Evolutionary conservation across 92 coral and sea anemone species (phyloP).

Genomic region (Porites divaricata): DNA sequence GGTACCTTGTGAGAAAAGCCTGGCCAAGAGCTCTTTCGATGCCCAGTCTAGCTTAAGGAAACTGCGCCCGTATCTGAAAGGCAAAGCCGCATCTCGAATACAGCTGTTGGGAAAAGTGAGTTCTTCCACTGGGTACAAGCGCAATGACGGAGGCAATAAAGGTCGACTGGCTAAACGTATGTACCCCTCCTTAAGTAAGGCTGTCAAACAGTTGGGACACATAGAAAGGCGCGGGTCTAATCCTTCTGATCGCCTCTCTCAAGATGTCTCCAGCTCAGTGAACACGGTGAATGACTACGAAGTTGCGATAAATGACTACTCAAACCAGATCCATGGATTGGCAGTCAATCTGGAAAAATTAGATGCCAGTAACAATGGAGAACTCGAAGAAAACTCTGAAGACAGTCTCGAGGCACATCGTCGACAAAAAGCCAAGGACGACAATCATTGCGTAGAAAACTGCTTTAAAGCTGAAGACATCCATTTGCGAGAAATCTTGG

Average conservation of each 20-base stretch:
- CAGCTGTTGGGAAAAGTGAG: constrained; percentile 35
- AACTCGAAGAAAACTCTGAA: neutral
- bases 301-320: constrained; percentile 11
- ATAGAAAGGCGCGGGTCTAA: constrained; percentile 20
- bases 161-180: constrained; percentile 6
- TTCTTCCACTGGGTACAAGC: constrained; percentile 4
- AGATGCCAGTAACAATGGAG: neutral
- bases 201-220: neutral
- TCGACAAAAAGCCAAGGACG: neutral
- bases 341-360: constrained; percentile 21
- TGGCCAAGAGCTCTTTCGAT: constrained; percentile 17
- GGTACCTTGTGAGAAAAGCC: constrained; percentile 2
- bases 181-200: constrained; percentile 26
- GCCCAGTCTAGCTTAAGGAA: constrained; percentile 21
- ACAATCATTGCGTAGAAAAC: neutral
- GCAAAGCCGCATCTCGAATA: constrained; percentile 29
- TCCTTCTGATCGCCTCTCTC: neutral
- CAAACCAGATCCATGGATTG: constrained; percentile 36
- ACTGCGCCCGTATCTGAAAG: constrained; percentile 20
- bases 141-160: constrained; percentile 16
- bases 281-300: neutral
- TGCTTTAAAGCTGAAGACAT: constrained; percentile 34
- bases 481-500: constrained; percentile 31
- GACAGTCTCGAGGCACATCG: neutral
- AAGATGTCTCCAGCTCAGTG: too few relatives aligned